phyloP scores from a whole-genome alignment of 1,140 invertebrate genomes.

The Laupala kohalensis region DNA sequence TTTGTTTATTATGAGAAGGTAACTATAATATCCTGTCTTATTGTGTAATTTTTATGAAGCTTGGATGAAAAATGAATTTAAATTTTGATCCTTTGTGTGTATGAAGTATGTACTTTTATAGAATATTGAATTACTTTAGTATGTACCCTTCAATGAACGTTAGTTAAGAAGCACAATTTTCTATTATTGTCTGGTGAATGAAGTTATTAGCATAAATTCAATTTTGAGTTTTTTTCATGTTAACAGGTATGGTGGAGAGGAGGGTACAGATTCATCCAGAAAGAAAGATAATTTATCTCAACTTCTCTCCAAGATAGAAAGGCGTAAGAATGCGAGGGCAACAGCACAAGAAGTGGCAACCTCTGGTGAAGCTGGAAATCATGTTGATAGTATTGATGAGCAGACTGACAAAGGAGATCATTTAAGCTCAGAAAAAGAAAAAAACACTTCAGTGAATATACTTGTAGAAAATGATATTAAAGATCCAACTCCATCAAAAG shows the following conservation, averaged over 20 bases:
- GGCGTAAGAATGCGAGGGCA: conserved; percentile 2
- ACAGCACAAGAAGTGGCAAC: neutral
- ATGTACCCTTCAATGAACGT: too few species aligned
- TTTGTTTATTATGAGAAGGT: neutral
- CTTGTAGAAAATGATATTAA: neutral
- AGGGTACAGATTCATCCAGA: neutral
- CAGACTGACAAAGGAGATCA: neutral
- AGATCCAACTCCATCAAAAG: neutral
- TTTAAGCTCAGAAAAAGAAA: neutral
- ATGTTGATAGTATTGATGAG: neutral
- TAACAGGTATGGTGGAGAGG: neutral
- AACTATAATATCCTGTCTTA: neutral
- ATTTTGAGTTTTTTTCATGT: neutral
- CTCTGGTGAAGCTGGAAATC: neutral
- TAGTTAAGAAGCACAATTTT: too few species aligned
- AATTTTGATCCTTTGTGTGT: too few species aligned
- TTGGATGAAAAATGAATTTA: neutral
- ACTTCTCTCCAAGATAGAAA: conserved; percentile 5
- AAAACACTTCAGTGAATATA: neutral
- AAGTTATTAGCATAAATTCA: too few species aligned
- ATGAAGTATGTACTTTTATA: too few species aligned
- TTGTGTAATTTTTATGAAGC: neutral
- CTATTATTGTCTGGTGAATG: too few species aligned
- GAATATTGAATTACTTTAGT: too few species aligned
- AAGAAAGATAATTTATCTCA: neutral